Percentiles rank a stretch among this genome's conserved stretches.
These are phyloP conservation scores for Colius striatus DNA, from an alignment of 2,113 vertebrate species.

Conservation along the genomic window DNA sequence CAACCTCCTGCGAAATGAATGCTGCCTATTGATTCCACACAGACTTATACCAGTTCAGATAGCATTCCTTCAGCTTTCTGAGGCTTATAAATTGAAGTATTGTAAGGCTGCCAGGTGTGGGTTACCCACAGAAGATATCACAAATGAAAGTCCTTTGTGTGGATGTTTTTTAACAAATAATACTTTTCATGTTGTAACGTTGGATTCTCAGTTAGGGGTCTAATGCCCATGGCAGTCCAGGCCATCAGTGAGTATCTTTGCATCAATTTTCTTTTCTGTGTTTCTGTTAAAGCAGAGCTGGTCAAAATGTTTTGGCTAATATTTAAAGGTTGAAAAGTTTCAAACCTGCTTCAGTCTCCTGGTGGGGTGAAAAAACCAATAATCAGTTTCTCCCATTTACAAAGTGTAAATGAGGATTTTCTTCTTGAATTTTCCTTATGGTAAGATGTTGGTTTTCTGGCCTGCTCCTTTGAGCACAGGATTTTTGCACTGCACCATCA, in stretches of 20 bases:
- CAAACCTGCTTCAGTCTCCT: not conserved
- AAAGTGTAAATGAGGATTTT: not conserved
- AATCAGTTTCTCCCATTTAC: not conserved
- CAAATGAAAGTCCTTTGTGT: not conserved
- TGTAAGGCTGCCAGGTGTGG: not conserved
- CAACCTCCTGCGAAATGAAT: constrained; percentile 19
- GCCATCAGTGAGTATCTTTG: not conserved
- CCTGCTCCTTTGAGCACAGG: not conserved
- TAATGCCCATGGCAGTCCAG: not conserved
- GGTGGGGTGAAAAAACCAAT: rapidly evolving
- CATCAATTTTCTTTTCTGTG: not conserved
- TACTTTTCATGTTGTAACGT: not conserved
- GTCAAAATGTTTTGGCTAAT: not conserved
- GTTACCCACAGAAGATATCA: not conserved
- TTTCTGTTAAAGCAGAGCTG: not conserved
- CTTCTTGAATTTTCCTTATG: not conserved
- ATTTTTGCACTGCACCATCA: not conserved
- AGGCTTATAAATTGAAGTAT: not conserved
- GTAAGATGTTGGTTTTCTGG: not conserved
- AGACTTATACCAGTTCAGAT: not conserved
- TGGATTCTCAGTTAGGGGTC: not conserved
- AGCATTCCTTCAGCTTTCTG: not conserved
- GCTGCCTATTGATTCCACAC: constrained; percentile 14
- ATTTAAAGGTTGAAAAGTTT: not conserved
- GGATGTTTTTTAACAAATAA: not conserved